Evolutionary conservation across 2,113 vertebrate genomes (phyloP).

Genomic region (Carassius gibelio): DNA sequence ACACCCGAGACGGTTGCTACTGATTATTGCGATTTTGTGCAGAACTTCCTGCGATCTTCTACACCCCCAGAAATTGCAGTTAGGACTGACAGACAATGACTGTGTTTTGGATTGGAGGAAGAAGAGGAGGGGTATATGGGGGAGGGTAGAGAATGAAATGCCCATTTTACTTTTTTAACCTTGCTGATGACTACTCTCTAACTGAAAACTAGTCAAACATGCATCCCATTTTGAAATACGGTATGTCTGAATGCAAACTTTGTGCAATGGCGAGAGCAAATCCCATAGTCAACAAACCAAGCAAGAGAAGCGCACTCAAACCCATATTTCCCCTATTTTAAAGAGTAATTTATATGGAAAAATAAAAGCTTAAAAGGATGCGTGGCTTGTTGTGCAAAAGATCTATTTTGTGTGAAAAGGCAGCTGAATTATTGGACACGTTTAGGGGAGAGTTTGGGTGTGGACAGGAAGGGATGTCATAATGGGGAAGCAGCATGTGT

Average conservation of each 20-base stretch:
- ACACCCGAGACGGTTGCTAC: slow-evolving; percentile 41
- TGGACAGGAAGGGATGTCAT: neutral
- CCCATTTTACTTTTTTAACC: slow-evolving; percentile 87
- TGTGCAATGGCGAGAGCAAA: slow-evolving; percentile 28
- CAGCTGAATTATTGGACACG: slow-evolving; percentile 35
- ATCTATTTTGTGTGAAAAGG: slow-evolving; percentile 39
- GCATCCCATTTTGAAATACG: slow-evolving; percentile 45
- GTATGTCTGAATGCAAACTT: slow-evolving; percentile 44
- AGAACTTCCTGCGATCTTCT: slow-evolving; percentile 73
- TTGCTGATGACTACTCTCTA: slow-evolving; percentile 80
- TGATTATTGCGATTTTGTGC: slow-evolving; percentile 35
- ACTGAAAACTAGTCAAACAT: slow-evolving; percentile 55
- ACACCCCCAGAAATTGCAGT: slow-evolving; percentile 70
- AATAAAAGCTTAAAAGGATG: slow-evolving; percentile 60
- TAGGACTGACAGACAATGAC: slow-evolving; percentile 45
- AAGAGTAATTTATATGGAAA: slow-evolving; percentile 84
- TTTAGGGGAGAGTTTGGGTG: neutral
- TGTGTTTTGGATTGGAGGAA: slow-evolving; percentile 72
- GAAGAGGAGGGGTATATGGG: neutral
- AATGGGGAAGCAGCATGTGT: neutral
- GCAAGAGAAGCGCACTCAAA: slow-evolving; percentile 42
- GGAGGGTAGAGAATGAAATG: slow-evolving; percentile 73
- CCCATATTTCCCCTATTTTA: slow-evolving; percentile 73
- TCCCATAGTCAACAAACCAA: slow-evolving; percentile 51
- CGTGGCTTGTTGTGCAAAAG: slow-evolving; percentile 33